Conservation (phyloP, 2,113 vertebrate genomes). For the Hylia prasina region DNA sequence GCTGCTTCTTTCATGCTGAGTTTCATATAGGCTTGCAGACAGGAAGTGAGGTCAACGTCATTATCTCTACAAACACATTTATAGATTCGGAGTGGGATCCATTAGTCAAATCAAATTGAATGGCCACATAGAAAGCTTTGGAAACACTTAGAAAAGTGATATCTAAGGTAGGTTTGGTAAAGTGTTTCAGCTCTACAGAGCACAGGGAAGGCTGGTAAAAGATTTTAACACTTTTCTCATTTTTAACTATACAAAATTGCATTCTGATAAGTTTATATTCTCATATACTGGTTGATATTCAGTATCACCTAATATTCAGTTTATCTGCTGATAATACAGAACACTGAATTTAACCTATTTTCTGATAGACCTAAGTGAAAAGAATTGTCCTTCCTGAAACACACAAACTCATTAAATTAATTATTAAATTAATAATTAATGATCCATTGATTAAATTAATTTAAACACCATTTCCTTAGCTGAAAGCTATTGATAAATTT, state of each 20-base stretch:
- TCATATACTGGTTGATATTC: not conserved
- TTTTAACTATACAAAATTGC: not conserved
- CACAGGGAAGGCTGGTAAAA: not conserved
- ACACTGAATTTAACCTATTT: not conserved
- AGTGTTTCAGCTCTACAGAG: not conserved
- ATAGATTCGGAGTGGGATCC: not conserved
- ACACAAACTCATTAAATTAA: not conserved
- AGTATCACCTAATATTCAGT: not conserved
- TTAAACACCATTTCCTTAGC: not conserved
- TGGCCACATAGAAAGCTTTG: not conserved
- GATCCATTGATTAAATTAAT: not conserved
- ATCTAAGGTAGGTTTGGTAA: not conserved
- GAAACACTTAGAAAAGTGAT: not conserved
- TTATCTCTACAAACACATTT: not conserved
- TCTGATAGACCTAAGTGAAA: not conserved
- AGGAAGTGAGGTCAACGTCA: not conserved
- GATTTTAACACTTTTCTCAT: not conserved
- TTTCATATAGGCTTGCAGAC: not conserved
- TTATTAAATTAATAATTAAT: not conserved
- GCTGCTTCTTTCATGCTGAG: not conserved
- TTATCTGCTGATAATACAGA: not conserved
- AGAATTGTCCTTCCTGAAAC: not conserved
- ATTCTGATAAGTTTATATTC: not conserved
- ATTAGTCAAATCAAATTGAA: slow-evolving; percentile 2
- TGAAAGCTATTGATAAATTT: not conserved